These are phyloP conservation scores for Misgurnus anguillicaudatus DNA, from an alignment of 2,113 vertebrate genomes.

Conservation along the genomic window DNA sequence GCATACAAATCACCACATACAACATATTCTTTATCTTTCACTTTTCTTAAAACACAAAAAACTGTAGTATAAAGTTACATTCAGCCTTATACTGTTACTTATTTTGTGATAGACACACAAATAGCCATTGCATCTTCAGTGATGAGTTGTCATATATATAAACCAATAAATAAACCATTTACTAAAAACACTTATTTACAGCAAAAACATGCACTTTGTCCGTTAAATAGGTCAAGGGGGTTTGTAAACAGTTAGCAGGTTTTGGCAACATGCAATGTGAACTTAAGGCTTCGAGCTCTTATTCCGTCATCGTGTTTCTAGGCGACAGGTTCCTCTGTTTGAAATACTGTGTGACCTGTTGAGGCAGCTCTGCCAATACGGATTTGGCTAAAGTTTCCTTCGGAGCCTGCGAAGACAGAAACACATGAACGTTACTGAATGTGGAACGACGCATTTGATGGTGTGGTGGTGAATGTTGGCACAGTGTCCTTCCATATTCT, in stretches of 20 bases:
- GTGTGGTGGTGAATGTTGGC: conserved; percentile 34
- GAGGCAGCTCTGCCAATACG: conserved; percentile 93
- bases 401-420: conserved; percentile 79
- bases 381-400: conserved; percentile 98
- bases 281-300: conserved; percentile 58
- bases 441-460: conserved; percentile 23
- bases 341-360: conserved; percentile 98
- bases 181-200: conserved; percentile 55
- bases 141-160: conserved; percentile 25
- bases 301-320: conserved; percentile 81
- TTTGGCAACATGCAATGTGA: conserved; percentile 78
- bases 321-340: conserved; percentile 93
- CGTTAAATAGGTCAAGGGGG: conserved; percentile 43
- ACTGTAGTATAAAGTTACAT: conserved; percentile 90
- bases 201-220: conserved; percentile 67
- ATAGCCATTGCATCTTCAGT: conserved; percentile 38
- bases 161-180: conserved; percentile 58
- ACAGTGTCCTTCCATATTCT: conserved; percentile 26
- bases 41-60: conserved; percentile 71
- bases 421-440: conserved; percentile 29
- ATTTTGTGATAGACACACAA: conserved; percentile 42
- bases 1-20: conserved; percentile 74
- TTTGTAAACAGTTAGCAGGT: conserved; percentile 70
- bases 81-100: conserved; percentile 63
- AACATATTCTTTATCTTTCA: conserved; percentile 66